Evolutionary conservation across 2,888 invertebrate genomes (phyloP).

Genomic region (Phengaris alcon): DNA sequence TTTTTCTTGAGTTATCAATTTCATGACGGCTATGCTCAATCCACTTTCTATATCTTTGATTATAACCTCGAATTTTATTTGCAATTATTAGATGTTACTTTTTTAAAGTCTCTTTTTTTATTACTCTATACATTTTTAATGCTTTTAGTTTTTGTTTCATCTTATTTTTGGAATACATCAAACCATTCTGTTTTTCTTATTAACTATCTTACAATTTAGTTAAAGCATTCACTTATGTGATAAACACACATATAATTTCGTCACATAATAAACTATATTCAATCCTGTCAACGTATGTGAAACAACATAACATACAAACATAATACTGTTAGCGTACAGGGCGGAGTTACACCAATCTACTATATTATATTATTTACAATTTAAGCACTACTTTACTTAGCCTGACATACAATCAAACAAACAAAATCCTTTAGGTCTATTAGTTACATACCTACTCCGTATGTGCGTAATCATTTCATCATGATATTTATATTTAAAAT

Average conservation of each 20-base stretch:
- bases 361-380: constrained; percentile 67
- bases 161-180: constrained; percentile 4
- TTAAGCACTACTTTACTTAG: constrained; percentile 57
- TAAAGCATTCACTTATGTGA: constrained; percentile 73
- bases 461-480: constrained; percentile 9
- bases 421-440: neutral
- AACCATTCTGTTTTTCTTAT: constrained; percentile 48
- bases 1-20: neutral
- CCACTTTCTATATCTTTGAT: neutral
- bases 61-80: neutral
- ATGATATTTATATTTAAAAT: constrained; percentile 22
- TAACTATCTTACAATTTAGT: constrained; percentile 72
- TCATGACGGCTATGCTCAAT: neutral
- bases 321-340: constrained; percentile 45
- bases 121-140: neutral
- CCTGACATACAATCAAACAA: constrained; percentile 8
- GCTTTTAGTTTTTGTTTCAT: neutral
- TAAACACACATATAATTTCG: constrained; percentile 51
- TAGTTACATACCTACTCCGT: constrained; percentile 18
- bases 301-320: constrained; percentile 45
- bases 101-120: too few relatives aligned
- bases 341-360: constrained; percentile 72
- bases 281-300: constrained; percentile 31
- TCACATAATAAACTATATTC: constrained; percentile 35
- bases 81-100: too few relatives aligned